Evolutionary conservation across 2,113 vertebrate genomes (phyloP).

Genomic region (Ammodytes marinus): DNA sequence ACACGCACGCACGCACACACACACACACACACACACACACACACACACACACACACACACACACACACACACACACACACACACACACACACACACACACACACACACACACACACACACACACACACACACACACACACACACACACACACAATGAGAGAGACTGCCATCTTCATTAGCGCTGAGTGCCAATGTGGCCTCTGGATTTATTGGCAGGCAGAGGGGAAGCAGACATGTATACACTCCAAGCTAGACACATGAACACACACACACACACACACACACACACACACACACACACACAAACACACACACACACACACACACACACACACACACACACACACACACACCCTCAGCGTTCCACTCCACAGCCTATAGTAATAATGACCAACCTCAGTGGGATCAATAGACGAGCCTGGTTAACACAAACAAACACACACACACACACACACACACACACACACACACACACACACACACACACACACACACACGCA

Average conservation of each 20-base stretch:
- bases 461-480: constrained; percentile 6
- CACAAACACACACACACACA: constrained; percentile 18
- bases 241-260: background rate
- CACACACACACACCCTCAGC: constrained; percentile 6
- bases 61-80: background rate
- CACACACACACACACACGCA: constrained; percentile 4
- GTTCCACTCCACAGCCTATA: constrained; percentile 52
- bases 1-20: background rate
- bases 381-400: constrained; percentile 57
- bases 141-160: background rate
- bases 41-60: constrained; percentile 23
- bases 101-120: constrained; percentile 19
- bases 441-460: background rate
- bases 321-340: constrained; percentile 16
- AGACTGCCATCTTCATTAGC: constrained; percentile 63
- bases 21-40: constrained; percentile 27
- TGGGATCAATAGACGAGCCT: constrained; percentile 57
- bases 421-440: constrained; percentile 8
- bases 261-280: background rate
- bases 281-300: constrained; percentile 13
- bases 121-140: constrained; percentile 18
- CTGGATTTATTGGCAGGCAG: constrained; percentile 57
- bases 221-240: constrained; percentile 40
- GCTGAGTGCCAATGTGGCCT: constrained; percentile 62
- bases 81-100: constrained; percentile 12